Evolutionary conservation across 2,888 invertebrate genomes (phyloP).

Genomic region (Cyrtodaria siliqua): DNA sequence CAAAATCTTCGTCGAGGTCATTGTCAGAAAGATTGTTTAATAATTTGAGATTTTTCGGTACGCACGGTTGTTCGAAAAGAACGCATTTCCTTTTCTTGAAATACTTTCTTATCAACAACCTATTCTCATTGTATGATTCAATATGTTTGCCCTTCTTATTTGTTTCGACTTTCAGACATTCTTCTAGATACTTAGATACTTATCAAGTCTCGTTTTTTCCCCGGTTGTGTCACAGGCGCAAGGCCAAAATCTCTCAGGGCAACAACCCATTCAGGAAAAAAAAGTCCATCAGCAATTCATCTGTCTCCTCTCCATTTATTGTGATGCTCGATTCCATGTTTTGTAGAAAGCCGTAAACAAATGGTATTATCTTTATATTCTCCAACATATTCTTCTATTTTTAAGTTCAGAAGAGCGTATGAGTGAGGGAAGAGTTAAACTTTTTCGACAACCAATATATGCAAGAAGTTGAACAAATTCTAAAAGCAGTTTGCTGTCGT

Average conservation of each 20-base stretch:
- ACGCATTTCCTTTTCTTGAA: constrained; percentile 19
- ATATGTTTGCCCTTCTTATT: constrained; percentile 1
- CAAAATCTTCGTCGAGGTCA: constrained; percentile 1
- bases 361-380: background rate
- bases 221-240: background rate
- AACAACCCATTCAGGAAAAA: constrained; percentile 7
- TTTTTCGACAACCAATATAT: too few relatives aligned
- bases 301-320: background rate
- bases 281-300: background rate
- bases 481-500: too few relatives aligned
- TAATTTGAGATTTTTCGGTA: background rate
- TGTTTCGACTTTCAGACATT: constrained; percentile 1
- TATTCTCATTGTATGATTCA: background rate
- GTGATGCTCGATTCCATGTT: constrained; percentile 1
- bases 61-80: constrained; percentile 2
- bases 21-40: background rate
- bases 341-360: constrained; percentile 4
- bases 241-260: constrained; percentile 9
- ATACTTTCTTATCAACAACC: constrained; percentile 10
- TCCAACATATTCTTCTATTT: too few relatives aligned
- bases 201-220: background rate
- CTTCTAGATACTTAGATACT: constrained; percentile 11
- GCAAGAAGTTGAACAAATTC: too few relatives aligned
- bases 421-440: too few relatives aligned
- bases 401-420: too few relatives aligned